phyloP scores from a whole-genome alignment of 2,797 vertebrate genomes.

The Microchirus variegatus region DNA sequence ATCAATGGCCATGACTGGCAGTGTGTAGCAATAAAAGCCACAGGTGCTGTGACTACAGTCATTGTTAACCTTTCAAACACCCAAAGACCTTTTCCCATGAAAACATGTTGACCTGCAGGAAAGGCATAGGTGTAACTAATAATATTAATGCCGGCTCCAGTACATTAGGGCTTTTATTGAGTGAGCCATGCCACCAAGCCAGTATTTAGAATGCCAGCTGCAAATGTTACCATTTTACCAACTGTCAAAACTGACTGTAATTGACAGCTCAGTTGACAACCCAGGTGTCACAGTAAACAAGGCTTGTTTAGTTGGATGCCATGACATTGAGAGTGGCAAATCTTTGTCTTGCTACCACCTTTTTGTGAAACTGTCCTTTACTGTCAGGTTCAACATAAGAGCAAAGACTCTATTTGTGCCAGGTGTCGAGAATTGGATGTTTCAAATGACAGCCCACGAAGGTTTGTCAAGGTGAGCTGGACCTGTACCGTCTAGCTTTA shows the following conservation, averaged over 20 bases:
- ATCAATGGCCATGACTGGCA: slow-evolving; percentile 34
- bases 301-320: neutral
- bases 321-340: neutral
- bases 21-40: slow-evolving; percentile 40
- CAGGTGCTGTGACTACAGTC: slow-evolving; percentile 39
- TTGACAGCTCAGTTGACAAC: slow-evolving; percentile 18
- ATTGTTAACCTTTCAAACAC: slow-evolving; percentile 63
- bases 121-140: slow-evolving; percentile 40
- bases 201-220: neutral
- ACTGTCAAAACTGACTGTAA: slow-evolving; percentile 8
- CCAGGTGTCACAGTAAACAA: neutral
- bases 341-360: neutral
- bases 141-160: slow-evolving; percentile 35
- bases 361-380: neutral
- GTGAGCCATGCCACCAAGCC: neutral
- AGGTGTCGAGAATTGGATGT: neutral
- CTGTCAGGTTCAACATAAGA: neutral
- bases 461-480: neutral
- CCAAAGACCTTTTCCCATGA: slow-evolving; percentile 40
- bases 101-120: slow-evolving; percentile 42
- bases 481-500: neutral
- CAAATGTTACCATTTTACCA: neutral
- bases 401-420: neutral
- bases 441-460: neutral
- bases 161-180: slow-evolving; percentile 20